phyloP scores from a whole-genome alignment of 2,888 invertebrate genomes.

The Rhamnusium bicolor region DNA sequence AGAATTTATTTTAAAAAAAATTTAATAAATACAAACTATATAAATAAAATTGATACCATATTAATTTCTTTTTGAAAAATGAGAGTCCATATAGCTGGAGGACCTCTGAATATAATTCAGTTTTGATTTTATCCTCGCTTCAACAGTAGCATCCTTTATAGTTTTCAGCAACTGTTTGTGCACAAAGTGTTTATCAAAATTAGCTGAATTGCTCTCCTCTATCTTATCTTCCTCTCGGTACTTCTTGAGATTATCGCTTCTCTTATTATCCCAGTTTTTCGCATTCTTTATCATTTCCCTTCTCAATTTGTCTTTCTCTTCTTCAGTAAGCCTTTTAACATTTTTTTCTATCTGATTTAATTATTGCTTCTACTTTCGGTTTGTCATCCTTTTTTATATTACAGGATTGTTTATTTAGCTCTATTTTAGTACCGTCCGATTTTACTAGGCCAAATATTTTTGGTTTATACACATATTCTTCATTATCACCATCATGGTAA shows the following conservation, averaged over 20 bases:
- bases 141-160: constrained; percentile 81
- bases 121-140: constrained; percentile 89
- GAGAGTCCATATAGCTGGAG: constrained; percentile 84
- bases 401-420: constrained; percentile 47
- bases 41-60: neutral
- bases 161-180: constrained; percentile 78
- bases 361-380: constrained; percentile 37
- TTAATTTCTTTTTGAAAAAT: constrained; percentile 75
- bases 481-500: constrained; percentile 50
- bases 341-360: constrained; percentile 55
- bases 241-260: constrained; percentile 77
- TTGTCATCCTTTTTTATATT: constrained; percentile 16
- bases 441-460: constrained; percentile 67
- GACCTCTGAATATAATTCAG: constrained; percentile 92
- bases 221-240: constrained; percentile 76
- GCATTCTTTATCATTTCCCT: constrained; percentile 91
- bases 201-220: constrained; percentile 72
- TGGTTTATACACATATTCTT: constrained; percentile 62
- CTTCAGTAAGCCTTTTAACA: constrained; percentile 72
- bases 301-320: constrained; percentile 81
- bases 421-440: constrained; percentile 67
- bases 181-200: constrained; percentile 74
- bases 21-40: neutral
- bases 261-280: constrained; percentile 78
- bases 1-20: neutral